Conservation (phyloP, 2,797 vertebrate species). For the Zenarchopterus dispar region DNA sequence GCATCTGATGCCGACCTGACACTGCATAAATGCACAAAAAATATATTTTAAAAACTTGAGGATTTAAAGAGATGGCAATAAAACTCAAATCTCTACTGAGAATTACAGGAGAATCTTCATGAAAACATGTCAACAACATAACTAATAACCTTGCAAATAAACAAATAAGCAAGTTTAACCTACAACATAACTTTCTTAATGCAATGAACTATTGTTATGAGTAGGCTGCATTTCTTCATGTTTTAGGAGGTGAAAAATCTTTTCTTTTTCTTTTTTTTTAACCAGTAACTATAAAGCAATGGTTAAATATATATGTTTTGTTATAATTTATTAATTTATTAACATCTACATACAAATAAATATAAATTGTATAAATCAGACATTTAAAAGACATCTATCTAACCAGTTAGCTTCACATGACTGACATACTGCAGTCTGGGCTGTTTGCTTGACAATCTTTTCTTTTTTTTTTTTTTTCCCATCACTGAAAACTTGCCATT, state of each 20-base stretch:
- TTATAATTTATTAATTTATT: too few species aligned
- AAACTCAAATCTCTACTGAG: too few species aligned
- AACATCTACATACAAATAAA: too few species aligned
- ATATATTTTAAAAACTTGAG: neutral
- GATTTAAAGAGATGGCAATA: too few species aligned
- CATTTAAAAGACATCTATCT: conserved; percentile 13
- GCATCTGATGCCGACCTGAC: neutral
- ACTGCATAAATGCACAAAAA: neutral
- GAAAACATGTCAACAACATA: too few species aligned
- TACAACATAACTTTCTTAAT: neutral
- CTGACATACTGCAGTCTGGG: neutral
- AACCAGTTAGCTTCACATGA: neutral
- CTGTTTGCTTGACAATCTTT: conserved; percentile 1
- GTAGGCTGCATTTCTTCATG: neutral
- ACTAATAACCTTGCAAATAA: too few species aligned
- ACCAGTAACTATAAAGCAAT: too few species aligned
- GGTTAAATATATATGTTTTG: too few species aligned
- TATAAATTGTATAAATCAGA: neutral
- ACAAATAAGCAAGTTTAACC: neutral
- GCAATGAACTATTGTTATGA: neutral
- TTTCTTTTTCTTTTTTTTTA: too few species aligned
- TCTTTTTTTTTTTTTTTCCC: too few species aligned
- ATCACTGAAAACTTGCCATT: conserved; percentile 5
- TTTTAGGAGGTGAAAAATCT: conserved; percentile 2
- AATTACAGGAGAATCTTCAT: too few species aligned